Evolutionary conservation across 2,888 invertebrate genomes (phyloP), one percentile per base, ranked within the genome.

Genomic region (Ypsolopha scabrella): DNA sequence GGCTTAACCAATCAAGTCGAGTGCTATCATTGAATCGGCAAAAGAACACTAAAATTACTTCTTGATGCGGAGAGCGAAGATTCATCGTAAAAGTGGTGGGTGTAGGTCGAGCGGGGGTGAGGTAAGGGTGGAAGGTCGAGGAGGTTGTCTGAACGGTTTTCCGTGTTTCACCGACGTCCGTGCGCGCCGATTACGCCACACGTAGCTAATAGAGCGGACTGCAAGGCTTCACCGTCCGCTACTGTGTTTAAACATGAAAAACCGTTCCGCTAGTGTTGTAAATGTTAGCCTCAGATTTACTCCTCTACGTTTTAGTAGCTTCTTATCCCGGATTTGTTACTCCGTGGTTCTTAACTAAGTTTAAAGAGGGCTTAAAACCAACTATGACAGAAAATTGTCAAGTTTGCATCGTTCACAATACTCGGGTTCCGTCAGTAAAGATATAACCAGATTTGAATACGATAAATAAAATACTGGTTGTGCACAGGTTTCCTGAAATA

Each of bases 41-140:
- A 85, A 83, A 81, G 80, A 85, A 86, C 85, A 85, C 83, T 83
- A 83, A 85, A 85, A 85, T 85, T 85, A 83, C 85, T 86, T 85
- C 85, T 83, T 85, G 85, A 83, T 85, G 81, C 82, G 81, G 79
- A 81, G 85, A 83, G 85, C 83, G 85, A 86, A 85, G 85, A 86
- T 85, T 85, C 85, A 85, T 85, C 85, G 85, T 86, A 85, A 85
- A 85, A 85, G 80, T 80, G 80, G 80, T 80, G 80, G 80, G 76
- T 63, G 65, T 61, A 47, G 46, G 52, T 43, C 41, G 39, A 41
- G 57, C 57, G 65, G 63, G n/a, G 65, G 62, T 60, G 56, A 60
- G 60, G 60, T 57, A 58, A 55, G 45, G 58, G 58, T 57, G 58
- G 64, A 58, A 58, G 60, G 60, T 54, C 54, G 53, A 55, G 66